Conservation (phyloP, 1,140 invertebrate species). For the Temnothorax longispinosus region DNA sequence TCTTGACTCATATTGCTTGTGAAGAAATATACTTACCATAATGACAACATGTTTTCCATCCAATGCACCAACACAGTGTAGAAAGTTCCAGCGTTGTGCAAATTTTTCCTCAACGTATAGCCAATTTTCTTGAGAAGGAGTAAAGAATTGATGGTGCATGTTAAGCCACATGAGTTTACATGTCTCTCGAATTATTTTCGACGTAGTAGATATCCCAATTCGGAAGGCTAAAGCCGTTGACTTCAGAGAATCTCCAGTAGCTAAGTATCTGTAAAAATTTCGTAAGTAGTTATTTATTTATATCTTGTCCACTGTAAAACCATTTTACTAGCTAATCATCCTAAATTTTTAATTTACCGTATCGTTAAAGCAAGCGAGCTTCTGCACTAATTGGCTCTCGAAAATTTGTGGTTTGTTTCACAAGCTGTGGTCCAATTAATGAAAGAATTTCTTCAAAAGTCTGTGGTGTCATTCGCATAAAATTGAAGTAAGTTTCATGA, state of each 20-base stretch:
- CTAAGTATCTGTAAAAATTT: background rate
- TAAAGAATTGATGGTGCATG: background rate
- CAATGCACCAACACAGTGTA: no score
- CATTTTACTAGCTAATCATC: background rate
- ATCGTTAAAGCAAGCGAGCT: background rate
- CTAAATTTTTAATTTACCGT: background rate
- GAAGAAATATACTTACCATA: no score
- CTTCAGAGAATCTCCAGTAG: background rate
- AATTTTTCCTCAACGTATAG: background rate
- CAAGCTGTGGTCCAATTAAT: background rate
- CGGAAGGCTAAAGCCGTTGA: no score
- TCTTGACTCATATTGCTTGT: no score
- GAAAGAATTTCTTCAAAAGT: constrained; percentile 2
- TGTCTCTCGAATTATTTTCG: no score
- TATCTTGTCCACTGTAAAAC: background rate
- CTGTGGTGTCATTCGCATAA: background rate
- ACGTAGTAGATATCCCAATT: no score
- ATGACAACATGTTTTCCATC: no score
- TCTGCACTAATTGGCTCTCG: background rate
- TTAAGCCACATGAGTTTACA: background rate
- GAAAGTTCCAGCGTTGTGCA: background rate
- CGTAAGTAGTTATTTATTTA: background rate
- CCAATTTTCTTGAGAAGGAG: background rate
- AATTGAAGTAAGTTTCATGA: background rate
- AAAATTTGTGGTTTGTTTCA: background rate